These are phyloP conservation scores for Nephrocerus scutellatus DNA, from an alignment of 2,888 invertebrate genomes.

Conservation along the genomic window DNA sequence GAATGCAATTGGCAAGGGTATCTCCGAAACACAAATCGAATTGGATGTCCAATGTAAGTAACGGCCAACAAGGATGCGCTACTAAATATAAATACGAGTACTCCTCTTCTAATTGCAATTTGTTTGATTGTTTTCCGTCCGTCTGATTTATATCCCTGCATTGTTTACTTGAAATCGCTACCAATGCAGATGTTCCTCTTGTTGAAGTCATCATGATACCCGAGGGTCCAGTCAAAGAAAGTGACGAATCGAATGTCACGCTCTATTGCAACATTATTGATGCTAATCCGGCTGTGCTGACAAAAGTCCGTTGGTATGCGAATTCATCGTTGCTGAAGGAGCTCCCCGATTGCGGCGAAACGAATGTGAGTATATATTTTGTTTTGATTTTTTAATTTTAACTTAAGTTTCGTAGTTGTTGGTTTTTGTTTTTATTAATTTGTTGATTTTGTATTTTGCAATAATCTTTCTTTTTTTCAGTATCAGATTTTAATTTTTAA, in stretches of 20 bases:
- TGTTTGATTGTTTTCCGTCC: not conserved
- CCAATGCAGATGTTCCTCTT: slow-evolving; percentile 63
- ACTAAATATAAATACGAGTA: not conserved
- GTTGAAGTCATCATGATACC: slow-evolving; percentile 73
- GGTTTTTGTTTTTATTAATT: slow-evolving; percentile 4
- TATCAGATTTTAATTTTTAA: not conserved
- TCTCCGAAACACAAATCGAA: slow-evolving; percentile 64
- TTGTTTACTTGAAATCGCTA: slow-evolving; percentile 15
- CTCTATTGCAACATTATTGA: slow-evolving; percentile 70
- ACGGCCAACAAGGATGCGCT: not conserved
- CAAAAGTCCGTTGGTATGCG: slow-evolving; percentile 79
- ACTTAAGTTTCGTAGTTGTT: not conserved
- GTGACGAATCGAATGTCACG: slow-evolving; percentile 72
- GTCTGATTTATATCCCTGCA: too few relatives aligned
- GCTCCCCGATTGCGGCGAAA: slow-evolving; percentile 64
- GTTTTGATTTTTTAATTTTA: slow-evolving; percentile 1
- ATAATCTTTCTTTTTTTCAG: slow-evolving; percentile 5
- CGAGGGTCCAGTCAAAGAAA: slow-evolving; percentile 68
- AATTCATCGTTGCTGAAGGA: slow-evolving; percentile 77
- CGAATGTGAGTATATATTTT: slow-evolving; percentile 31
- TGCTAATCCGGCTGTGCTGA: slow-evolving; percentile 69
- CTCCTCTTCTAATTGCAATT: not conserved
- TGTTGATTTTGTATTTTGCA: not conserved
- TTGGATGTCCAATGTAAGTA: slow-evolving; percentile 79
- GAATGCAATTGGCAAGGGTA: slow-evolving; percentile 71